Evolutionary conservation across 2,113 vertebrate genomes (phyloP), one percentile per base, ranked within the genome.

Genomic region (Microcebus tavaratra): DNA sequence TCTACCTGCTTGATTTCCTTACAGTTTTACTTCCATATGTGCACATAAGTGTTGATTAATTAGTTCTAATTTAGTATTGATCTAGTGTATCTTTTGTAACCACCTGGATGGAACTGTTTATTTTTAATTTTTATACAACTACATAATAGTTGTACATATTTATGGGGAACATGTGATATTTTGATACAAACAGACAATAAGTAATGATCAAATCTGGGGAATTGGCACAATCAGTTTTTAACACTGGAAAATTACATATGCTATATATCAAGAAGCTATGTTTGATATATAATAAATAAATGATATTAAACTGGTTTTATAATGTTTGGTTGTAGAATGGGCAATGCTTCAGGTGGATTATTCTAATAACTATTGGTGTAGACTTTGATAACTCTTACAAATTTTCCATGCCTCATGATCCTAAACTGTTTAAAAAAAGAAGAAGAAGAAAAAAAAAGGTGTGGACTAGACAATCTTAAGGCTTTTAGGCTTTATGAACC

Each of bases 401-500:
- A 86, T 53, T 70, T 65, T 75, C 63, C 39, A 92, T 85, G 70
- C 45, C 36, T 84, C 31, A 57, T n/a, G 55, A 96, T 72, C 7
- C 6, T 57, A 76, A 57, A 11, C 17, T 86, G 45, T 55, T 55
- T 55, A 20, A 55, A 55, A 55, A 18, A 55, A 55, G 42, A 45
- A 45, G 45, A 55, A 17, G 50, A 50, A 50, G 12, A 42, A 94
- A 94, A 55, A 50, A 57, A 70, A 23, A 85, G 88, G 31, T 83
- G 25, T 59, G 6, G 11, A 36, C 8, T 86, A 79, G 72, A 72
- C 34, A 86, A 80, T 68, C 42, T 92, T 81, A 81, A 87, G 12
- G 15, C 45, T 88, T 14, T 96, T 53, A 89, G 79, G 6, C 6
- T 97, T 97, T 98, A 96, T 96, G 94, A 95, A 68, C 53, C 95